These are phyloP conservation scores for Euzophera pinguis DNA, from an alignment of 2,888 invertebrate genomes.

Conservation along the genomic window DNA sequence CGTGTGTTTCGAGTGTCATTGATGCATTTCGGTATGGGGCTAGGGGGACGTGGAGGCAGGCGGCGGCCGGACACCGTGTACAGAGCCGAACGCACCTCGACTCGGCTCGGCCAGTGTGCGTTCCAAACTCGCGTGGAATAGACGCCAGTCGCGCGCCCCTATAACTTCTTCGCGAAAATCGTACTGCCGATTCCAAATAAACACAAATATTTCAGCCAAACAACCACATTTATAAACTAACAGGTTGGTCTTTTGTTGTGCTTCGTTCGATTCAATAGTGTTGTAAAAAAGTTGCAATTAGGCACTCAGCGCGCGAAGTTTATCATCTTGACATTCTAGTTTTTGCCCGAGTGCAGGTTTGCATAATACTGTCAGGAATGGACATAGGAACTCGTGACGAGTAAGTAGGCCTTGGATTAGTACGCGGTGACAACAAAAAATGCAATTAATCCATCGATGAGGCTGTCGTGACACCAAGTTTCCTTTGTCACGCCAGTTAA, in stretches of 20 bases:
- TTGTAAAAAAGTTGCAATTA: conserved; percentile 43
- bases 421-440: conserved; percentile 67
- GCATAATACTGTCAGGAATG: conserved; percentile 65
- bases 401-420: conserved; percentile 76
- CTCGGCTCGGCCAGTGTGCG: conserved; percentile 66
- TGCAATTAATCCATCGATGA: conserved; percentile 68
- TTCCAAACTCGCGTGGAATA: conserved; percentile 55
- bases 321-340: conserved; percentile 56
- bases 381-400: conserved; percentile 69
- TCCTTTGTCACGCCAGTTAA: conserved; percentile 70
- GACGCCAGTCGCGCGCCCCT: conserved; percentile 64
- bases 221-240: conserved; percentile 35
- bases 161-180: conserved; percentile 68
- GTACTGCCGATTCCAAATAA: conserved; percentile 46
- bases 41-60: conserved; percentile 49
- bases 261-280: conserved; percentile 36
- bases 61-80: conserved; percentile 50
- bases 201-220: conserved; percentile 32
- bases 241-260: conserved; percentile 58
- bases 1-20: conserved; percentile 74
- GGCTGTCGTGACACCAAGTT: conserved; percentile 58
- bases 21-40: conserved; percentile 77
- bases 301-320: conserved; percentile 42
- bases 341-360: conserved; percentile 62
- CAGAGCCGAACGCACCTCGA: conserved; percentile 38